Percentiles rank a stretch among this genome's conserved stretches.
These are phyloP conservation scores for Spisula subtruncata DNA, from an alignment of 2,888 invertebrate genomes.

Conservation along the genomic window DNA sequence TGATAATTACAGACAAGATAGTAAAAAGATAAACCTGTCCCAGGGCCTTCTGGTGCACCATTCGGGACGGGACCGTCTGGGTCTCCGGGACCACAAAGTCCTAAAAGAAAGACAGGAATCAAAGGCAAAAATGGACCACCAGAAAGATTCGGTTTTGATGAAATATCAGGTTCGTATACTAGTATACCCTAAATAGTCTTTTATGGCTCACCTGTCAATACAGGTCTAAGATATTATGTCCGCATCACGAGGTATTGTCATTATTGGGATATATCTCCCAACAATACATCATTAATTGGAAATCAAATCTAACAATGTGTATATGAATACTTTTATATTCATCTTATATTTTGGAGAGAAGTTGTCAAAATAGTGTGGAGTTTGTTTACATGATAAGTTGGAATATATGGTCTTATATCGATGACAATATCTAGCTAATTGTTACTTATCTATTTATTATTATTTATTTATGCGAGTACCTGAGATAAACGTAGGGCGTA, in stretches of 20 bases:
- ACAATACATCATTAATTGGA: not conserved
- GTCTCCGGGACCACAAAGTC: conserved; percentile 60
- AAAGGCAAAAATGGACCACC: conserved; percentile 49
- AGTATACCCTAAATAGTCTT: no score
- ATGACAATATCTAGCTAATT: no score
- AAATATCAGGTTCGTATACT: conserved; percentile 53
- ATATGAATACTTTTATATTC: no score
- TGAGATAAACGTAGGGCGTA: no score
- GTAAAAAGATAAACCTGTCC: not conserved
- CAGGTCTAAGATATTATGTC: no score
- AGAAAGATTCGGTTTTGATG: conserved; percentile 62
- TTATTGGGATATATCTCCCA: not conserved
- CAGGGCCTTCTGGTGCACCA: conserved; percentile 59
- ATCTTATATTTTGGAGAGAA: not conserved
- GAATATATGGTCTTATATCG: no score
- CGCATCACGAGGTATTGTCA: not conserved
- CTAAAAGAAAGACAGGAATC: conserved; percentile 55
- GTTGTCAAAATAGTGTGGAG: not conserved
- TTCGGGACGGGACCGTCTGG: conserved; percentile 54
- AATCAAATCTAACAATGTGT: not conserved
- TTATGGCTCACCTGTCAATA: not conserved
- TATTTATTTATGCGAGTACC: no score
- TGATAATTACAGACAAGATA: no score
- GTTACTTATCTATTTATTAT: no score
- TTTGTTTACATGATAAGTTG: not conserved